Evolutionary conservation across 1,140 invertebrate genomes (phyloP), one percentile per base, ranked within the genome.

Genomic region (Aleiodes sp.): DNA sequence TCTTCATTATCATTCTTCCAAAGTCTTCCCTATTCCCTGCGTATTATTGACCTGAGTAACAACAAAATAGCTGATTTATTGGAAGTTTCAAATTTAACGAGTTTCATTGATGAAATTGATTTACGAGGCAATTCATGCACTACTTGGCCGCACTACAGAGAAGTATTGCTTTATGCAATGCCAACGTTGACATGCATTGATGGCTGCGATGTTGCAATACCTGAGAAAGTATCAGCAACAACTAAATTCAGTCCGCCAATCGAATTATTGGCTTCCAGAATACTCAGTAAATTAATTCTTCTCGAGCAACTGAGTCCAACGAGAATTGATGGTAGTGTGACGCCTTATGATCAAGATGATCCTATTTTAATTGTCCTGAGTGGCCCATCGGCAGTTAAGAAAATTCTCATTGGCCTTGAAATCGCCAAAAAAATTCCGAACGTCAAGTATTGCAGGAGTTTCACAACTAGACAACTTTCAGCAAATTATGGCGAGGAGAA

Each of bases 81-180:
- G 52, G 78, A 80, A 71, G 24, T 82, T 19, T 68, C 73, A 24
- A 71, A 80, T 61, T 39, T 79, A 1, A 76, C 68, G n/a, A 72
- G 76, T 24, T 72, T 67, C 6, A 68, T 81, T 56, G 62, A 71
- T 26, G 74, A 82, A 46, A 41, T 82, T 46, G 79, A 82, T 46
- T 65, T 82, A 4, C 64, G 74, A 60, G 79, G 78, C 2, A 82
- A 82, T 71, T 33, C 65, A 26, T 82, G 80, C 26, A 80, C 73
- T 10, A 76, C 78, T n/a, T 82, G 80, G 80, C 77, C 79, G n/a
- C 80, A 76, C 71, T 82, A 82, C 64, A 77, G 73, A 75, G 75
- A 76, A 14, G 70, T 77, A 16, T 9, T 82, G 28, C 56, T 81
- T 63, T 77, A 70, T 57, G 76, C 74, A 6, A 67, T 82, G 56